Percentiles rank a stretch among this genome's conserved stretches.
phyloP scores from a whole-genome alignment of 2,113 vertebrate species.

The Canis aureus region DNA sequence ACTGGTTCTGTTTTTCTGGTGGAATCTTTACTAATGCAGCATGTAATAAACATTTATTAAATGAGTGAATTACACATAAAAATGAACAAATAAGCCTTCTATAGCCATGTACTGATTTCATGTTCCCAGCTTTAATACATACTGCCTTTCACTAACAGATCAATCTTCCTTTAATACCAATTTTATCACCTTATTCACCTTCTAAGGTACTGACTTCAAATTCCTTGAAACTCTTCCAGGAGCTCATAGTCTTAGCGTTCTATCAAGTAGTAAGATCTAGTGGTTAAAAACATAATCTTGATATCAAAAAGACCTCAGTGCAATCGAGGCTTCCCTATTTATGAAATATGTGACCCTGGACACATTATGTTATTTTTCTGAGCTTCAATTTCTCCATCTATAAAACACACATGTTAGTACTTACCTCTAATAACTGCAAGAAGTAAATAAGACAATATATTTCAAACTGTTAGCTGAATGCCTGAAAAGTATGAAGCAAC shows the following conservation, averaged over 20 bases:
- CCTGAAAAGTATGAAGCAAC: not conserved
- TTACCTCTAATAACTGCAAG: not conserved
- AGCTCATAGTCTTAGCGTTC: not conserved
- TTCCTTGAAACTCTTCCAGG: not conserved
- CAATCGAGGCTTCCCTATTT: not conserved
- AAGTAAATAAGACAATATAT: not conserved
- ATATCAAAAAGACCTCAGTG: not conserved
- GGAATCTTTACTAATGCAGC: not conserved
- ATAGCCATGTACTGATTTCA: not conserved
- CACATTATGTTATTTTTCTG: not conserved
- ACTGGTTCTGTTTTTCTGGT: not conserved
- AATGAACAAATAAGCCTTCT: not conserved
- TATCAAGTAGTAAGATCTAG: not conserved
- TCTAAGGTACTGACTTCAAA: not conserved
- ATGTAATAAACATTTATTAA: not conserved
- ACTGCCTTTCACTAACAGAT: not conserved
- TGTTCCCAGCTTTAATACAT: not conserved
- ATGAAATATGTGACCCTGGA: not conserved
- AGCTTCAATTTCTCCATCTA: not conserved
- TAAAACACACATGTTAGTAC: not conserved
- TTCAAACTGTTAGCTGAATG: conserved; percentile 25
- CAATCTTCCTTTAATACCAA: conserved; percentile 5
- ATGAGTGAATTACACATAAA: not conserved
- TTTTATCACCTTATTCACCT: not conserved
- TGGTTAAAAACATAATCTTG: not conserved